Conservation (phyloP, 2,113 vertebrate genomes). For the Myiozetetes cayanensis region DNA sequence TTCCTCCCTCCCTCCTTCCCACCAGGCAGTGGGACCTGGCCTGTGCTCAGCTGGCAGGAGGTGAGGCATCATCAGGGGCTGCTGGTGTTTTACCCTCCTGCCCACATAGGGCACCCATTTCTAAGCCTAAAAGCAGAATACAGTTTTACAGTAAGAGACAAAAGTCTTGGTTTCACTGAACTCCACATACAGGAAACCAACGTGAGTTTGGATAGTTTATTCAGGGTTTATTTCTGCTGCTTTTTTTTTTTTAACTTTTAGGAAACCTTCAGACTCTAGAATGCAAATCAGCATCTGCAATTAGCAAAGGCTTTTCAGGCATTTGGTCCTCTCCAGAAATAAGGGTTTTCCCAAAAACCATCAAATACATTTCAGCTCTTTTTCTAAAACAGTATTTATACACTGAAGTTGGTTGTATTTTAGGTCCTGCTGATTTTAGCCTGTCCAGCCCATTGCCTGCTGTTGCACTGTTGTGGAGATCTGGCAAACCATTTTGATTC, state of each 20-base stretch:
- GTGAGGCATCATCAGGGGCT: neutral
- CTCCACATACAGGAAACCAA: neutral
- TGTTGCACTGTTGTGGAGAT: neutral
- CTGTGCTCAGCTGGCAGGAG: neutral
- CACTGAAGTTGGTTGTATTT: neutral
- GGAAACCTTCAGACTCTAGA: neutral
- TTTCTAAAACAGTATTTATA: neutral
- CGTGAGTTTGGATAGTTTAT: neutral
- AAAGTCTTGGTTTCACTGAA: neutral
- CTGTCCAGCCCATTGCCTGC: neutral
- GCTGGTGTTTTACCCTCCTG: accelerated
- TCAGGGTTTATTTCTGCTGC: neutral
- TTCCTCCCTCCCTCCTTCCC: neutral
- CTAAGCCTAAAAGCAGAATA: neutral
- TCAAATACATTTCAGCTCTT: neutral
- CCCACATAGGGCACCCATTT: accelerated
- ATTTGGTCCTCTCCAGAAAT: neutral
- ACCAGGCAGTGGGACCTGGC: accelerated
- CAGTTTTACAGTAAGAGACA: neutral
- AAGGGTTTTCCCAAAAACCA: neutral
- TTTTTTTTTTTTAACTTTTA: neutral
- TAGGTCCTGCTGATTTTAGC: neutral
- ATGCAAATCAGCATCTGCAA: neutral
- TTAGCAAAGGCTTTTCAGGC: neutral
- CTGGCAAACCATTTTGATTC: neutral